These are phyloP conservation scores for Apantesis nais DNA, from an alignment of 2,888 invertebrate genomes.

Conservation along the genomic window DNA sequence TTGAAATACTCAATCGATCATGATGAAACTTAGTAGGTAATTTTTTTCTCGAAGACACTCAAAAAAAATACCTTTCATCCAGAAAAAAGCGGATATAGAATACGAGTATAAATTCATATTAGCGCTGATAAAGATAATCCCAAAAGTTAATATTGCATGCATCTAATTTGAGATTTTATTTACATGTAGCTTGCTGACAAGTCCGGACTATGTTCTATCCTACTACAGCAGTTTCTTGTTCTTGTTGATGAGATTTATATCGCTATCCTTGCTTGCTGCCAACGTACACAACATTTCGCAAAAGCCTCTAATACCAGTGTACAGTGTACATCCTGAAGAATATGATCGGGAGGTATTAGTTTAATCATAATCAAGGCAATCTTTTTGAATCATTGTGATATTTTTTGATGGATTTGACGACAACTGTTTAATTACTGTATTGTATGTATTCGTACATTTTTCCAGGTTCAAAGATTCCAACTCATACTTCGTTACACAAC, in stretches of 20 bases:
- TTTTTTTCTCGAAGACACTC: too few species aligned
- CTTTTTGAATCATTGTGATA: not conserved
- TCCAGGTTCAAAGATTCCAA: slow-evolving; percentile 57
- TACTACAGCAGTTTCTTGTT: slow-evolving; percentile 50
- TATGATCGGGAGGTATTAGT: slow-evolving; percentile 56
- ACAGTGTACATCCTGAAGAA: slow-evolving; percentile 47
- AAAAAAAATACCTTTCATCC: too few species aligned
- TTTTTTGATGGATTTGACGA: not conserved
- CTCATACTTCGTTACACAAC: slow-evolving; percentile 54
- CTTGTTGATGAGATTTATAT: slow-evolving; percentile 42
- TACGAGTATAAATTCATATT: too few species aligned
- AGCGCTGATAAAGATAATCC: too few species aligned
- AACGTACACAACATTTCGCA: slow-evolving; percentile 53
- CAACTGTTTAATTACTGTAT: not conserved
- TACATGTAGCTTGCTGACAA: slow-evolving; percentile 29
- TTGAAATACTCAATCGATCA: too few species aligned
- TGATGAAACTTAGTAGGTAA: not conserved
- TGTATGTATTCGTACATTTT: not conserved
- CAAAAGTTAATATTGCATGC: not conserved
- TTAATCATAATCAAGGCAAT: not conserved
- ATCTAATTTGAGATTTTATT: not conserved
- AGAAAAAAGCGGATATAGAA: too few species aligned
- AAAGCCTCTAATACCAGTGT: slow-evolving; percentile 43
- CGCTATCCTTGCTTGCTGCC: slow-evolving; percentile 48
- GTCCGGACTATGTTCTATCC: slow-evolving; percentile 44